phyloP scores from a whole-genome alignment of 2,113 vertebrate species.

The Xiphias gladius region DNA sequence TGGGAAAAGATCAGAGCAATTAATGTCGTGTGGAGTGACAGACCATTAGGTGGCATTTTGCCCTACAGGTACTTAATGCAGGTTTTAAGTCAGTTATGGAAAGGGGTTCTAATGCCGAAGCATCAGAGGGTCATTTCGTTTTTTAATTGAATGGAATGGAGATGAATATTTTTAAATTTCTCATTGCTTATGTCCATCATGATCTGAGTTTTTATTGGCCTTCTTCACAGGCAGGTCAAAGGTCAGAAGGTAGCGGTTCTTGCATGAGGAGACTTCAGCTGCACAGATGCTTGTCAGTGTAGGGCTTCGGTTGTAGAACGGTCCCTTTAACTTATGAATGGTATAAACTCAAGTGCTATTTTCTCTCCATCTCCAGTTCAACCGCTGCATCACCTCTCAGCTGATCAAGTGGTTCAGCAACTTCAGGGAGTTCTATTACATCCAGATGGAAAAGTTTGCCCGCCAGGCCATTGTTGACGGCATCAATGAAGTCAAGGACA shows the following conservation, averaged over 20 bases:
- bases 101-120: conserved; percentile 15
- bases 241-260: neutral
- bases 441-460: conserved; percentile 98
- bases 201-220: conserved; percentile 11
- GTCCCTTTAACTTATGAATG: neutral
- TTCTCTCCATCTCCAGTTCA: conserved; percentile 88
- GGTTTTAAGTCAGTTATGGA: conserved; percentile 47
- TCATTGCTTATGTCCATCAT: neutral
- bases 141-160: conserved; percentile 46
- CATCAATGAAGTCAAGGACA: conserved; percentile 82
- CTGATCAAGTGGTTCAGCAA: conserved; percentile 99
- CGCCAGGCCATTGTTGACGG: conserved; percentile 93
- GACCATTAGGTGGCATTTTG: conserved; percentile 62
- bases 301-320: too few relatives aligned
- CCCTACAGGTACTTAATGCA: conserved; percentile 56
- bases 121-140: neutral
- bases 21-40: conserved; percentile 63
- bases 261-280: neutral
- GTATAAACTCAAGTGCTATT: neutral
- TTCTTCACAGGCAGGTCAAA: conserved; percentile 1
- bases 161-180: conserved; percentile 13
- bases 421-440: conserved; percentile 98
- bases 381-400: conserved; percentile 96
- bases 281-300: neutral
- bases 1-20: conserved; percentile 82